Conservation (phyloP, 2,113 vertebrate genomes). For the Cephalopterus ornatus region DNA sequence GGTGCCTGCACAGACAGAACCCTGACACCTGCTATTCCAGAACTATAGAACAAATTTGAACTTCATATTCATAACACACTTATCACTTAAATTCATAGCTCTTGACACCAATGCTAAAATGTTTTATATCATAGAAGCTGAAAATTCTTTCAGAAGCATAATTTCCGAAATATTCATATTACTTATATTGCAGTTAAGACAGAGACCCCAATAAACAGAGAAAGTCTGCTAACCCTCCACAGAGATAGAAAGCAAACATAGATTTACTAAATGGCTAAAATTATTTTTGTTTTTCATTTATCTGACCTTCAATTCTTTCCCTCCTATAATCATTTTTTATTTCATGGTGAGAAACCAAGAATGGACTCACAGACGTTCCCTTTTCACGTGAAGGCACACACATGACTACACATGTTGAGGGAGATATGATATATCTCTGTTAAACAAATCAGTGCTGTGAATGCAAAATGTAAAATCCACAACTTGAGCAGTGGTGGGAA, state of each 20-base stretch:
- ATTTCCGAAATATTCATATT: neutral
- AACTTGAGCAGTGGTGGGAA: neutral
- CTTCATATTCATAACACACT: neutral
- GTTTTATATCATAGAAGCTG: neutral
- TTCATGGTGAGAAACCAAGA: neutral
- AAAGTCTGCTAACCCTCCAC: neutral
- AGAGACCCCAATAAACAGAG: neutral
- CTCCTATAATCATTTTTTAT: neutral
- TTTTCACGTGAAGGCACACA: neutral
- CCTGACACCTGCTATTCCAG: neutral
- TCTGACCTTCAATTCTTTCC: neutral
- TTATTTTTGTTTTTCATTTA: neutral
- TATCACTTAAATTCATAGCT: neutral
- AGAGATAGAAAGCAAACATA: neutral
- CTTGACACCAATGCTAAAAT: neutral
- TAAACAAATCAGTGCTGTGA: neutral
- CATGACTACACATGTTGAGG: neutral
- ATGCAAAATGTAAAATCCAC: neutral
- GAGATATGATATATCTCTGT: neutral
- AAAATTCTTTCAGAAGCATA: neutral
- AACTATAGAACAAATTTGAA: neutral
- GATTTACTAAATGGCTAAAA: neutral
- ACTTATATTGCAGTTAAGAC: neutral
- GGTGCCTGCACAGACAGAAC: neutral
- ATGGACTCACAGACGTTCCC: neutral